A percentile compares a stretch with the other conserved stretches of the same genome.
Conservation (phyloP, 2,113 vertebrate species). For the Campylomormyrus tamandua region DNA sequence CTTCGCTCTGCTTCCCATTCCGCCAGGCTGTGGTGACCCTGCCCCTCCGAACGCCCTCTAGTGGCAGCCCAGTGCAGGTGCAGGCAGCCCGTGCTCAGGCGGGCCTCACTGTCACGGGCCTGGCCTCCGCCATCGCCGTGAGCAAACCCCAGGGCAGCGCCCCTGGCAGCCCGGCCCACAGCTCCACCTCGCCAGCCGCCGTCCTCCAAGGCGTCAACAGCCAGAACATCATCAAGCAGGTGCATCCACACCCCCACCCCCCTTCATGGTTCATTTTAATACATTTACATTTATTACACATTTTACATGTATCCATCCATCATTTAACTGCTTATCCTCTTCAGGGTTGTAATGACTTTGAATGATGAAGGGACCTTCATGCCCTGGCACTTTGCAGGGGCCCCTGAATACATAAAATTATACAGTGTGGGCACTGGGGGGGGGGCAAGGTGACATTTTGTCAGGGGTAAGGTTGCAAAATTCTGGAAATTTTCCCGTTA, state of each 20-base stretch:
- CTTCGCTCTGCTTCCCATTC: not conserved
- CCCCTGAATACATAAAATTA: not conserved
- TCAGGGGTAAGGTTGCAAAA: no score
- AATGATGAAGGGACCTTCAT: not conserved
- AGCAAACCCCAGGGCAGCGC: conserved; percentile 70
- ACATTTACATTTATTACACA: not conserved
- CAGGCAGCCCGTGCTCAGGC: conserved; percentile 57
- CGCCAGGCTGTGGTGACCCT: conserved; percentile 76
- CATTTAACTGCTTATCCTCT: not conserved
- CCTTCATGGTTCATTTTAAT: not conserved
- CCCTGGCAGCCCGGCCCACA: conserved; percentile 63
- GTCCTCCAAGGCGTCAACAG: conserved; percentile 77
- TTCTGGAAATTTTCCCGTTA: no score
- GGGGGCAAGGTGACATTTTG: not conserved
- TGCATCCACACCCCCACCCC: conserved; percentile 30
- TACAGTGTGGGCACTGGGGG: not conserved
- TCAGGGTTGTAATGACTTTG: not conserved
- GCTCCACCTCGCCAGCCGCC: conserved; percentile 61
- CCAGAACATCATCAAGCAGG: conserved; percentile 91
- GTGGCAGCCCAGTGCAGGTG: conserved; percentile 61
- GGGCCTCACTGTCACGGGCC: conserved; percentile 64
- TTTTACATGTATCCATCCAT: not conserved
- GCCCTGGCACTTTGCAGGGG: not conserved
- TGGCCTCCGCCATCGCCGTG: conserved; percentile 59
- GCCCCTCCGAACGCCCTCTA: conserved; percentile 72